Evolutionary conservation across 2,888 invertebrate species (phyloP).

Genomic region (Drosophila dives): DNA sequence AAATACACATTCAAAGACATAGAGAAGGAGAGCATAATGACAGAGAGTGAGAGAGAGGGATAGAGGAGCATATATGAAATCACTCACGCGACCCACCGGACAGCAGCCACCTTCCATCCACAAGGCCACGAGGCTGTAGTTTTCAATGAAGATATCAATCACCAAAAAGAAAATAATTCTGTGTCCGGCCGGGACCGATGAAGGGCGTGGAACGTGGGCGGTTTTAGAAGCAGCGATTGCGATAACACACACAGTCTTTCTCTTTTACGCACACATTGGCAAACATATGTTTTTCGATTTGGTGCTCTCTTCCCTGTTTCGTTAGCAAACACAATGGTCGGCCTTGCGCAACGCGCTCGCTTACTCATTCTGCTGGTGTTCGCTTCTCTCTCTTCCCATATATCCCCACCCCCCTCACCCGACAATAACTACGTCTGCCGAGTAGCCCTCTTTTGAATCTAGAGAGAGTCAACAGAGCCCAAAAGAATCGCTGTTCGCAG

Average conservation of each 20-base stretch:
- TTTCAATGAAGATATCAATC: constrained; percentile 68
- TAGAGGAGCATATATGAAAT: constrained; percentile 45
- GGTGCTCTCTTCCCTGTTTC: constrained; percentile 39
- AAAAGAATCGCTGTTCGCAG: constrained; percentile 54
- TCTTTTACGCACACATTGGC: constrained; percentile 6
- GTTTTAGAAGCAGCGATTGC: constrained; percentile 35
- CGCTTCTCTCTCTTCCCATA: constrained; percentile 19
- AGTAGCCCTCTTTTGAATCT: not conserved
- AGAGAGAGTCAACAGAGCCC: constrained; percentile 60
- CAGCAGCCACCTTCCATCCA: constrained; percentile 42
- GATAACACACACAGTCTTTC: constrained; percentile 27
- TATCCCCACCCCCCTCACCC: constrained; percentile 9
- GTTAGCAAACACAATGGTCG: constrained; percentile 57
- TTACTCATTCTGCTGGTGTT: constrained; percentile 60
- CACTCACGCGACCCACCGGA: constrained; percentile 49
- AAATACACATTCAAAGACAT: constrained; percentile 1
- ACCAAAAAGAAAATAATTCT: constrained; percentile 50
- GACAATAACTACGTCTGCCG: constrained; percentile 6
- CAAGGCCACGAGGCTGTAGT: constrained; percentile 47
- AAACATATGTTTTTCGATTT: constrained; percentile 22
- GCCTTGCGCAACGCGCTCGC: constrained; percentile 79
- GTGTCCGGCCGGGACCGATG: constrained; percentile 23
- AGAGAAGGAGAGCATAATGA: not conserved
- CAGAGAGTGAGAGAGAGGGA: constrained; percentile 1
- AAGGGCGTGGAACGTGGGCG: constrained; percentile 35